Evolutionary conservation across 2,113 vertebrate species (phyloP).

Genomic region (Paralichthys olivaceus): DNA sequence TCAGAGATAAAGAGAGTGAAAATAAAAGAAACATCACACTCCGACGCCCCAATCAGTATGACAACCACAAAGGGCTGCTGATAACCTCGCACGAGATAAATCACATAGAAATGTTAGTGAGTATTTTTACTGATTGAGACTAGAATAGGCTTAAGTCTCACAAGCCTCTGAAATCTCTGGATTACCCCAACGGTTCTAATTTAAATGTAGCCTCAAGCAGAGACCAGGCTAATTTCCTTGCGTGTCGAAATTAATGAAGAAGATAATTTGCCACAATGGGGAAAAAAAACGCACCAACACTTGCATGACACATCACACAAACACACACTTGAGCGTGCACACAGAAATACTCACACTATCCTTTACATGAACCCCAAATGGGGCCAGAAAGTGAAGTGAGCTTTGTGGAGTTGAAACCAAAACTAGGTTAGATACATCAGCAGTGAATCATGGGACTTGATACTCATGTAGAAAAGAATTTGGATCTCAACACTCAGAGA

Average conservation of each 20-base stretch:
- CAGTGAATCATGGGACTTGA: slow-evolving; percentile 42
- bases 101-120: slow-evolving; percentile 48
- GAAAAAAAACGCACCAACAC: slow-evolving; percentile 26
- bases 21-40: slow-evolving; percentile 21
- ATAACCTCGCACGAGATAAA: slow-evolving; percentile 59
- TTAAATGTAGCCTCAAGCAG: slow-evolving; percentile 74
- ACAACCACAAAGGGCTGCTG: slow-evolving; percentile 37
- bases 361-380: slow-evolving; percentile 68
- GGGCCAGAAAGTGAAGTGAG: slow-evolving; percentile 50
- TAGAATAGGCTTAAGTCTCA: slow-evolving; percentile 48
- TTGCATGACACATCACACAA: not conserved
- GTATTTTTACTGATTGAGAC: slow-evolving; percentile 28
- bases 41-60: not conserved
- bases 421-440: slow-evolving; percentile 67
- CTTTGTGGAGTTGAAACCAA: slow-evolving; percentile 49
- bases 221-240: slow-evolving; percentile 71
- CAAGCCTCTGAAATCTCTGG: slow-evolving; percentile 67
- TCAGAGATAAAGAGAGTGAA: slow-evolving; percentile 10
- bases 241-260: slow-evolving; percentile 79
- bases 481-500: slow-evolving; percentile 25
- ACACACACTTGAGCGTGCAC: not conserved
- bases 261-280: slow-evolving; percentile 72
- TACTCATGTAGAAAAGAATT: slow-evolving; percentile 17
- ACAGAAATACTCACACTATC: slow-evolving; percentile 38
- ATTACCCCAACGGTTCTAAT: slow-evolving; percentile 71